A percentile compares a stretch with the other conserved stretches of the same genome.
Conservation (phyloP, 2,113 vertebrate genomes). For the Litocranius walleri region DNA sequence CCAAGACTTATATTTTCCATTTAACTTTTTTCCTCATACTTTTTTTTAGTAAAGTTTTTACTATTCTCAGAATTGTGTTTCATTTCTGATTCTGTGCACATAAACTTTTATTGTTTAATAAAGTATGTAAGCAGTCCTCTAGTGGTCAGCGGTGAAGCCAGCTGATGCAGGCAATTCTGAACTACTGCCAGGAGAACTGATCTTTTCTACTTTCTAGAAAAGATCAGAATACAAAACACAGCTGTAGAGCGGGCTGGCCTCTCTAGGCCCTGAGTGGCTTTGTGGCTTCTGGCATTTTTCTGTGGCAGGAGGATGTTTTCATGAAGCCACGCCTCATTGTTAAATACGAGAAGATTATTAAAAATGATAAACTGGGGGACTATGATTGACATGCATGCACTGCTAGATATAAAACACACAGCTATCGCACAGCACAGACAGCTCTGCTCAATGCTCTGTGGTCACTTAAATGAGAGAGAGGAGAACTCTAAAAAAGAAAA, state of each 20-base stretch:
- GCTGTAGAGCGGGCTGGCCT: neutral
- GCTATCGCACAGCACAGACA: neutral
- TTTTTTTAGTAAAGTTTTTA: neutral
- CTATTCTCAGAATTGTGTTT: neutral
- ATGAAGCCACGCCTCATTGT: neutral
- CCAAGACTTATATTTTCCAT: rapidly evolving
- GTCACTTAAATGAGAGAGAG: neutral
- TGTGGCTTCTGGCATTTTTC: neutral
- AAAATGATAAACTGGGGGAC: neutral
- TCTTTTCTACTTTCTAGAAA: neutral
- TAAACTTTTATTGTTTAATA: neutral
- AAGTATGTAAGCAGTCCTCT: neutral
- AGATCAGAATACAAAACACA: neutral
- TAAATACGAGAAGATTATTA: neutral
- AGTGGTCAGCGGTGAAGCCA: neutral
- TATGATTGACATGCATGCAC: neutral
- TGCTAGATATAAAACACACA: neutral
- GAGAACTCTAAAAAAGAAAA: neutral
- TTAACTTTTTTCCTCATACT: rapidly evolving
- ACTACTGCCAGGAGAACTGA: neutral
- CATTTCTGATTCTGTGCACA: neutral
- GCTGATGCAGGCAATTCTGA: neutral
- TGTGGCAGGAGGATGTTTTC: neutral
- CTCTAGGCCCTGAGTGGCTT: rapidly evolving
- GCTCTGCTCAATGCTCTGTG: neutral